Percentiles rank a stretch among this genome's conserved stretches.
These are phyloP conservation scores for Xenentodon cancila DNA, from an alignment of 2,797 vertebrate species.

Conservation along the genomic window DNA sequence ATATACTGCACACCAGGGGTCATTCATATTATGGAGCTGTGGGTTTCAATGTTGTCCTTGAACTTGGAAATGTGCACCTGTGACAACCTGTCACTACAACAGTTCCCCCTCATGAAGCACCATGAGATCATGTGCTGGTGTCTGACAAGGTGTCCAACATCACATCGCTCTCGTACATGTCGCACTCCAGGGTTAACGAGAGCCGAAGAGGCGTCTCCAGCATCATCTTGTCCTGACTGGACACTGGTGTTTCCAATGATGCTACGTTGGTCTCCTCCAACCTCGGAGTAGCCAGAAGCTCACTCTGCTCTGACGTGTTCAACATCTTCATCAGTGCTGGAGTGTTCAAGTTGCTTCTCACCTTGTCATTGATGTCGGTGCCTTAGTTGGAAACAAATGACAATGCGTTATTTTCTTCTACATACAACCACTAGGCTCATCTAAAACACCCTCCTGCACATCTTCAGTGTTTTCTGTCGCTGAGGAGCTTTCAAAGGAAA, in stretches of 20 bases:
- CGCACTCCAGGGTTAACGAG: conserved; percentile 94
- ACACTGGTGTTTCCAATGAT: conserved; percentile 86
- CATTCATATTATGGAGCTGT: conserved; percentile 5
- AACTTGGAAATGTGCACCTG: conserved; percentile 32
- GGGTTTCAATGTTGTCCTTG: conserved; percentile 42
- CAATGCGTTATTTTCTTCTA: no score
- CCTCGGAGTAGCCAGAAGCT: conserved; percentile 83
- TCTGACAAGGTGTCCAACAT: conserved; percentile 99
- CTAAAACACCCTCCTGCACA: no score
- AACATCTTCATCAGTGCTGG: conserved; percentile 94
- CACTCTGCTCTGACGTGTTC: conserved; percentile 88
- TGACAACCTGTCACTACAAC: no score
- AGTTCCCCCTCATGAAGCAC: no score
- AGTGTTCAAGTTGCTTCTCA: conserved; percentile 90
- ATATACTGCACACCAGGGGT: conserved; percentile 25
- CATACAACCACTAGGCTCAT: background rate
- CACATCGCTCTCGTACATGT: conserved; percentile 98
- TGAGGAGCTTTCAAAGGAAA: no score
- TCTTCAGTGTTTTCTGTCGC: no score
- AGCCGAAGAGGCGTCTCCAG: conserved; percentile 85
- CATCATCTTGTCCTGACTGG: conserved; percentile 85
- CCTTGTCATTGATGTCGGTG: conserved; percentile 96
- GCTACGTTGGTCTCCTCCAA: conserved; percentile 82
- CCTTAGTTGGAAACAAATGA: conserved; percentile 75
- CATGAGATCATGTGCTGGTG: conserved; percentile 94